phyloP scores from a whole-genome alignment of 2,797 vertebrate genomes.

The Pogoniulus pusillus region DNA sequence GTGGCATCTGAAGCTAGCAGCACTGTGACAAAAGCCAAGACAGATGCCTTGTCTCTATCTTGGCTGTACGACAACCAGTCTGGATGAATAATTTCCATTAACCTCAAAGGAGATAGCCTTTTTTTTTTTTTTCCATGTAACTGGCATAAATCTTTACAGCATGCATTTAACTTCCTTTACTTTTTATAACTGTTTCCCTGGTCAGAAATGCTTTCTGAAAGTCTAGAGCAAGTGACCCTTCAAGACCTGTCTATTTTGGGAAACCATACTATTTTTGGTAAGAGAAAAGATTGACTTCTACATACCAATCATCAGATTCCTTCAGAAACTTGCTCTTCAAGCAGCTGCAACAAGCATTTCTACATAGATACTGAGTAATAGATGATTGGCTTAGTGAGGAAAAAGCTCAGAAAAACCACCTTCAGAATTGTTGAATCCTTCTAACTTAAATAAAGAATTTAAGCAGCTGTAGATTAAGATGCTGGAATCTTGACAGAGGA shows the following conservation, averaged over 20 bases:
- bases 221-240: not conserved
- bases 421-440: not conserved
- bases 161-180: not conserved
- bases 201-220: not conserved
- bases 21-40: not conserved
- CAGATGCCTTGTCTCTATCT: fast-evolving
- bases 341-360: not conserved
- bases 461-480: not conserved
- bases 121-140: not conserved
- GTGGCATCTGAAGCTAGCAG: too few relatives aligned
- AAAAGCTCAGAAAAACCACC: slow-evolving; percentile 26
- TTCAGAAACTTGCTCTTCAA: not conserved
- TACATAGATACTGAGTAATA: not conserved
- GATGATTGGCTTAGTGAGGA: slow-evolving; percentile 3
- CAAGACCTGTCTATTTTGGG: slow-evolving; percentile 19
- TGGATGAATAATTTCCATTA: not conserved
- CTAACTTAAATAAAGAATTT: slow-evolving; percentile 27
- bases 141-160: not conserved
- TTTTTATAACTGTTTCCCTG: not conserved
- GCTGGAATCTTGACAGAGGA: not conserved
- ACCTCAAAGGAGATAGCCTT: not conserved
- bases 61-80: not conserved
- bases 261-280: not conserved
- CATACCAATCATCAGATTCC: not conserved
- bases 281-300: not conserved